Evolutionary conservation across 2,888 invertebrate genomes (phyloP).

Genomic region (Mesoligia furuncula): DNA sequence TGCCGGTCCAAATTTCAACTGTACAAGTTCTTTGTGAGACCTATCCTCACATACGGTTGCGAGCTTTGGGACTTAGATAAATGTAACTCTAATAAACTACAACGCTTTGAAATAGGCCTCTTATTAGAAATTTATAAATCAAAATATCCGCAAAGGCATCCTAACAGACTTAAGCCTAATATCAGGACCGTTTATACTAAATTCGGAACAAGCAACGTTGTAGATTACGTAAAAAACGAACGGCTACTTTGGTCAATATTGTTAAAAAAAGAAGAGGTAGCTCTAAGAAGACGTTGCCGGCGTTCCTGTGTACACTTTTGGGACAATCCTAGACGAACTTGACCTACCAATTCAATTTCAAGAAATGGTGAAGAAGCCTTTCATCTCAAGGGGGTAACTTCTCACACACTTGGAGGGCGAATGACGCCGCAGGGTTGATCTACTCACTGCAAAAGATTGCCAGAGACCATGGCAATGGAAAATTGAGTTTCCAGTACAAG

Average conservation of each 20-base stretch:
- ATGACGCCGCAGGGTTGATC: conserved; percentile 24
- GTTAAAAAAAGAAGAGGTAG: conserved; percentile 69
- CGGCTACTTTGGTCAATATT: conserved; percentile 72
- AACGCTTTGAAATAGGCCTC: conserved; percentile 72
- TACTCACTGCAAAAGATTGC: neutral
- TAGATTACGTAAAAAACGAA: conserved; percentile 72
- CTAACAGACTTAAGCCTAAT: conserved; percentile 69
- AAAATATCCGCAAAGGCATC: conserved; percentile 71
- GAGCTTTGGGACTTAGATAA: conserved; percentile 77
- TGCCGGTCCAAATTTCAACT: conserved; percentile 73
- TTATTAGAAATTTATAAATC: conserved; percentile 78
- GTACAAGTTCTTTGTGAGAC: conserved; percentile 76
- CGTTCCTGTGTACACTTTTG: conserved; percentile 42
- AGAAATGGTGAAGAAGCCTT: neutral
- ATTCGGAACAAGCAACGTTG: conserved; percentile 68
- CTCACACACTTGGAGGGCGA: conserved; percentile 2
- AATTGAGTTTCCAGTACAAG: neutral
- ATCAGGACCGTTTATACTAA: conserved; percentile 67
- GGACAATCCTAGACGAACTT: neutral
- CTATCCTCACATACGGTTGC: conserved; percentile 80
- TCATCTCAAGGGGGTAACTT: neutral
- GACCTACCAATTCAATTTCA: neutral
- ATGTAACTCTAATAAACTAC: conserved; percentile 65
- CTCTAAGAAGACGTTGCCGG: conserved; percentile 42
- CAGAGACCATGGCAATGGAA: neutral